These are phyloP conservation scores for Alitta virens DNA, from an alignment of 2,888 invertebrate genomes.

Conservation along the genomic window DNA sequence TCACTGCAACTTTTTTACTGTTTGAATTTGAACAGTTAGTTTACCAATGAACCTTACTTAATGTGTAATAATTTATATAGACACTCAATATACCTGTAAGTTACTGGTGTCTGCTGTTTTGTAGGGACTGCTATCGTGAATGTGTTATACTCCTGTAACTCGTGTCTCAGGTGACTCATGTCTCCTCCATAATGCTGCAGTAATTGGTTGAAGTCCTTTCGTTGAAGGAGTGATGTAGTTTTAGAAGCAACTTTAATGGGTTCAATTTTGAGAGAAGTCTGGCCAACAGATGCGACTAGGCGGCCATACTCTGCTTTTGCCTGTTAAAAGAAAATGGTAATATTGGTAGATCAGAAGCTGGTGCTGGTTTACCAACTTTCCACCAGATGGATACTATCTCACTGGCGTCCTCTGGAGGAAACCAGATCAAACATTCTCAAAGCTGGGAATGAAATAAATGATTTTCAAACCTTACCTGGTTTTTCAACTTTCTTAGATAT, in stretches of 20 bases:
- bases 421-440: no score
- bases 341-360: no score
- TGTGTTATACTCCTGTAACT: conserved; percentile 81
- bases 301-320: conserved; percentile 57
- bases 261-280: conserved; percentile 59
- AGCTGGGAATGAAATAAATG: no score
- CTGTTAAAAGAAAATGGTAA: conserved; percentile 36
- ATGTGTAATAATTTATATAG: no score
- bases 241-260: conserved; percentile 73
- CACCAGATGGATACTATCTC: no score
- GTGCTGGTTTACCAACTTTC: no score
- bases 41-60: no score
- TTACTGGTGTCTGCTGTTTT: conserved; percentile 64
- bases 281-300: conserved; percentile 57
- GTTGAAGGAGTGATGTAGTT: conserved; percentile 53
- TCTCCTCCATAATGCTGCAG: conserved; percentile 48
- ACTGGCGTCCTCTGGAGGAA: no score
- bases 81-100: conserved; percentile 50
- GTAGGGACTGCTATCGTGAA: conserved; percentile 63
- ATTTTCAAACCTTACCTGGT: conserved; percentile 56
- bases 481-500: conserved; percentile 92
- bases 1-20: not conserved
- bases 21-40: no score
- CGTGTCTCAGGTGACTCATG: conserved; percentile 71
- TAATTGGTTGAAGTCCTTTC: conserved; percentile 51